These are phyloP conservation scores for Eucidaris tribuloides DNA, from an alignment of 35 echinoderm and acorn worm genomes.

Conservation along the genomic window DNA sequence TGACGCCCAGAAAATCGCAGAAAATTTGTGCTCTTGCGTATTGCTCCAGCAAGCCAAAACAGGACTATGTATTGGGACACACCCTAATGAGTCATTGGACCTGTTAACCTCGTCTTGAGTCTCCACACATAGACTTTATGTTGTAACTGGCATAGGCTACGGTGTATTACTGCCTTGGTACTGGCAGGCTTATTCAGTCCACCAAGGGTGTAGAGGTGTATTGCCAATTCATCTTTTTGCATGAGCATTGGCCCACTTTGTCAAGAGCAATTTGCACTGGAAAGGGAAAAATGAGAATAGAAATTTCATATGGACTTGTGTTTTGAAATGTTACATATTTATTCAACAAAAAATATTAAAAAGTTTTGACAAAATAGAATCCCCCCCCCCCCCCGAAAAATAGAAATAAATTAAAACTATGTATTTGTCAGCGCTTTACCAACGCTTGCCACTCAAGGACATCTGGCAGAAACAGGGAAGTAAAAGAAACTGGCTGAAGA, in stretches of 20 bases:
- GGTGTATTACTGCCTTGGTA: too few relatives aligned
- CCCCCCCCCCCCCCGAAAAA: not conserved
- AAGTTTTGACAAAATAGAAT: not conserved
- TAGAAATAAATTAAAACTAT: not conserved
- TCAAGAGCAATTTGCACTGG: slow-evolving; percentile 75
- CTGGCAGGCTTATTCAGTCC: not conserved
- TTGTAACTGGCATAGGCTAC: too few relatives aligned
- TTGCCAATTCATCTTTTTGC: slow-evolving; percentile 84
- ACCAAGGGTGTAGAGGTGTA: slow-evolving; percentile 80
- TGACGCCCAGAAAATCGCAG: too few relatives aligned
- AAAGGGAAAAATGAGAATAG: not conserved
- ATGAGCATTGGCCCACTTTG: slow-evolving; percentile 73
- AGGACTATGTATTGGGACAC: too few relatives aligned
- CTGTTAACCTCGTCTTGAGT: too few relatives aligned
- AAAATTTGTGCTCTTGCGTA: too few relatives aligned
- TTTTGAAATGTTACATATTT: not conserved
- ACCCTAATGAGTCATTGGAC: too few relatives aligned
- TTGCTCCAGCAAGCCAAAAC: too few relatives aligned
- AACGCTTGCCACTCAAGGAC: not conserved
- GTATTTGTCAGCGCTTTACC: too few relatives aligned
- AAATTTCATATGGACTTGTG: not conserved
- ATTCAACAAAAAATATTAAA: not conserved
- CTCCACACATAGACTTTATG: too few relatives aligned
- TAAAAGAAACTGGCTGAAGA: not conserved
- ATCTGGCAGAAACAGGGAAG: not conserved